A percentile compares a stretch with the other conserved stretches of the same genome.
phyloP scores from a whole-genome alignment of 2,888 invertebrate genomes.

The Sphaerophoria taeniata region DNA sequence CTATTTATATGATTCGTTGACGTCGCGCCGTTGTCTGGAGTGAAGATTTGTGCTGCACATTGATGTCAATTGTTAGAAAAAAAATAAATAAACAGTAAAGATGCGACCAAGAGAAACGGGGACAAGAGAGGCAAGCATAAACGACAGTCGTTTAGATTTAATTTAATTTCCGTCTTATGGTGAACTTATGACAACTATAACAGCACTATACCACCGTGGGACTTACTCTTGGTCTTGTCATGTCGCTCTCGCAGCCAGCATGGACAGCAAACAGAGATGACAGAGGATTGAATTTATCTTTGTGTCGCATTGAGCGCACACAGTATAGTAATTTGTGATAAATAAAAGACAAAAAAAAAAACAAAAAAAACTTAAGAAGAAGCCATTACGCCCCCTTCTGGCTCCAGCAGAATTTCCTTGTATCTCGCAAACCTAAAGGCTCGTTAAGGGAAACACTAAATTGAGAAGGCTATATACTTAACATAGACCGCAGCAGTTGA shows the following conservation, averaged over 20 bases:
- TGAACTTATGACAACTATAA: slow-evolving; percentile 33
- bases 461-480: background rate
- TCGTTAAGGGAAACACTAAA: slow-evolving; percentile 1
- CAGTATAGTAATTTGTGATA: slow-evolving; percentile 7
- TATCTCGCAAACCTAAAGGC: background rate
- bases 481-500: background rate
- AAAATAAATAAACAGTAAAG: slow-evolving; percentile 13
- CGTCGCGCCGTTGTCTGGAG: slow-evolving; percentile 28
- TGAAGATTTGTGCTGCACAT: slow-evolving; percentile 57
- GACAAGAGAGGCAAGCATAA: slow-evolving; percentile 18
- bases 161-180: slow-evolving; percentile 71
- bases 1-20: slow-evolving; percentile 50
- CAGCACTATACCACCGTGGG: slow-evolving; percentile 25
- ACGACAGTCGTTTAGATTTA: slow-evolving; percentile 56
- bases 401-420: background rate
- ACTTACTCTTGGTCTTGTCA: slow-evolving; percentile 4
- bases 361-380: background rate
- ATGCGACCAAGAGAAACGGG: background rate
- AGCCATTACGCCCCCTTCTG: slow-evolving; percentile 1
- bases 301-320: background rate
- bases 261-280: slow-evolving; percentile 21
- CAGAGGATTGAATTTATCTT: slow-evolving; percentile 23
- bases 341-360: background rate
- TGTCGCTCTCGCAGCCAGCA: too few species aligned
- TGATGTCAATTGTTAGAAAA: slow-evolving; percentile 38